These are phyloP conservation scores for Pteronura brasiliensis DNA, from an alignment of 2,113 vertebrate genomes.

Conservation along the genomic window DNA sequence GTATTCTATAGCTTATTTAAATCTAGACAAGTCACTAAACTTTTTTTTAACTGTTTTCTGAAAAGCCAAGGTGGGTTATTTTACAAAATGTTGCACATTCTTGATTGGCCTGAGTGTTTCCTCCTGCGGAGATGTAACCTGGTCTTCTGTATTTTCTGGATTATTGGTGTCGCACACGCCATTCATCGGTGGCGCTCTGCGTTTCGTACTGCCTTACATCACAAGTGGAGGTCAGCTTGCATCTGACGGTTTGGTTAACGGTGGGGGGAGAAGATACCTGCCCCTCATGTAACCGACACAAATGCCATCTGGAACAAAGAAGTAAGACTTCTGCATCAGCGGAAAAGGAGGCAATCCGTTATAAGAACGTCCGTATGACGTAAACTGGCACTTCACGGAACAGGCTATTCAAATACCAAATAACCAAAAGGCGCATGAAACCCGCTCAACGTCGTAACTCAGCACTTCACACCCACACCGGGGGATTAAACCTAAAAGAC, in stretches of 20 bases:
- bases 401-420: neutral
- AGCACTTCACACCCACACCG: neutral
- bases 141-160: neutral
- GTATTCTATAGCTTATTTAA: neutral
- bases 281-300: neutral
- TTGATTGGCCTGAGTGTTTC: too few relatives aligned
- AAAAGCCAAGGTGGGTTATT: neutral
- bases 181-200: accelerated
- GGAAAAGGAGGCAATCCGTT: neutral
- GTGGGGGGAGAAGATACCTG: accelerated
- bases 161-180: too few relatives aligned
- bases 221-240: neutral
- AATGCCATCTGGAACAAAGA: neutral
- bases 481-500: neutral
- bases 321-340: neutral
- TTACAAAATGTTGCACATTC: neutral
- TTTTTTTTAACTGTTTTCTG: neutral
- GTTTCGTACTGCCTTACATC: neutral
- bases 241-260: neutral
- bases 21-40: neutral
- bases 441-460: neutral
- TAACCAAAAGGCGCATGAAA: neutral
- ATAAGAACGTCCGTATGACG: neutral
- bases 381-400: neutral
- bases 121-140: neutral